These are phyloP conservation scores for Elephas maximus DNA, from an alignment of 2,113 vertebrate species.

Conservation along the genomic window DNA sequence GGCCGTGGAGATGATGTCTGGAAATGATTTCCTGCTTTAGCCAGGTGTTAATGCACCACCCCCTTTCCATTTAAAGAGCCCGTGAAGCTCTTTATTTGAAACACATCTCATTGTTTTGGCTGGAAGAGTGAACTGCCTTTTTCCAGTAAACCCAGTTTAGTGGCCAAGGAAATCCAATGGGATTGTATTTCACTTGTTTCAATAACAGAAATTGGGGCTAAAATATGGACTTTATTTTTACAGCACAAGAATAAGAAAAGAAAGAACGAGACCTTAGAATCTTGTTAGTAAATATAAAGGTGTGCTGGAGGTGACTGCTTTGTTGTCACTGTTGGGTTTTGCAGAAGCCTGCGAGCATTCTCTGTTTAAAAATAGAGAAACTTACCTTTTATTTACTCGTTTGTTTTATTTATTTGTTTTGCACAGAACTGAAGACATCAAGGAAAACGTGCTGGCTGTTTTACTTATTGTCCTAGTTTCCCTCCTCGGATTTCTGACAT, in stretches of 20 bases:
- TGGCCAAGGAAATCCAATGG: neutral
- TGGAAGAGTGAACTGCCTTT: neutral
- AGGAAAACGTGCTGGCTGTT: slow-evolving; percentile 94
- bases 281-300: neutral
- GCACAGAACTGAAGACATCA: slow-evolving; percentile 92
- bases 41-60: neutral
- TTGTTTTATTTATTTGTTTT: slow-evolving; percentile 64
- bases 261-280: neutral
- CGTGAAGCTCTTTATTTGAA: neutral
- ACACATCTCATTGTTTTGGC: neutral
- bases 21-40: neutral
- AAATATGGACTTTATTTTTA: neutral
- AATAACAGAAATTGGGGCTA: neutral
- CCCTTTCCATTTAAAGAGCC: fast-evolving
- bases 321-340: neutral
- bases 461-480: slow-evolving; percentile 96
- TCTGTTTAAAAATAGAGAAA: neutral
- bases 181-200: neutral
- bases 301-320: fast-evolving
- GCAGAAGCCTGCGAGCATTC: fast-evolving
- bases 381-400: neutral
- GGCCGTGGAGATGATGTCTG: neutral
- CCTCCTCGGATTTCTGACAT: slow-evolving; percentile 95
- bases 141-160: neutral
- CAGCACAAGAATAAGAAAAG: neutral